Base-by-base conservation (phyloP, 2,888 invertebrate species). In the Melinopterus prodromus region DNA sequence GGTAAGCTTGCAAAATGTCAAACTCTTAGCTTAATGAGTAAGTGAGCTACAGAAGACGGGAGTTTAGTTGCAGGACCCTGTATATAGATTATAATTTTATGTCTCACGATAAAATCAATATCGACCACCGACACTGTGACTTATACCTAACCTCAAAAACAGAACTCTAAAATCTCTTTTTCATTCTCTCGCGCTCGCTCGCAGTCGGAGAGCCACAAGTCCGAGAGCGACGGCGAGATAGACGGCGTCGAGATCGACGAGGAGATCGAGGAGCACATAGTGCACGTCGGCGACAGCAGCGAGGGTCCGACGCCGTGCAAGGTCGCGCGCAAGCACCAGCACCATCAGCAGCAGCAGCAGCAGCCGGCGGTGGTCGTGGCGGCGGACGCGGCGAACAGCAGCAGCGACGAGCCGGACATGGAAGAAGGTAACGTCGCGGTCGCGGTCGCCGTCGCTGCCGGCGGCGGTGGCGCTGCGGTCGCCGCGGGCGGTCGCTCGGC, bases 281-380 rank as follows among this genome's bases (percentile, higher is more conserved):
- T 53, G 53, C 53, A 53, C 53, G 89, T 87, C 86, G 91, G 82
- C 53, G 88, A 88, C 79, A 87, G 85, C 80, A 87, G 85, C 80
- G 87, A 86, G 80, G 91, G 89, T 83, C 92, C 87, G 84, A 90
- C 85, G 83, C 92, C 89, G 79, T 93, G 90, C 86, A 93, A 90
- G 86, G 90, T 89, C 84, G 90, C 88, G 38, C 87, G 88, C 82
- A 89, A 79, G 87, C 26, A 26, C 26, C 26, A 26, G 26, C 26
- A 26, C 26, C 26, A 26, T 26, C 26, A 26, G 26, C 26, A 26
- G 26, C 26, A 26, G 26, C 26, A 2, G 26, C 53, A 82, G 81
- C 69, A 78, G 82, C 75, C 81, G 81, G 0, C 16, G 16, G 82
- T 81, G 36, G 81, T 81, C n/a, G 83, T 69, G n/a, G 75, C 74